These are phyloP conservation scores for Sebastes trivittatus DNA, from an alignment of 2,797 vertebrate genomes.

Conservation along the genomic window DNA sequence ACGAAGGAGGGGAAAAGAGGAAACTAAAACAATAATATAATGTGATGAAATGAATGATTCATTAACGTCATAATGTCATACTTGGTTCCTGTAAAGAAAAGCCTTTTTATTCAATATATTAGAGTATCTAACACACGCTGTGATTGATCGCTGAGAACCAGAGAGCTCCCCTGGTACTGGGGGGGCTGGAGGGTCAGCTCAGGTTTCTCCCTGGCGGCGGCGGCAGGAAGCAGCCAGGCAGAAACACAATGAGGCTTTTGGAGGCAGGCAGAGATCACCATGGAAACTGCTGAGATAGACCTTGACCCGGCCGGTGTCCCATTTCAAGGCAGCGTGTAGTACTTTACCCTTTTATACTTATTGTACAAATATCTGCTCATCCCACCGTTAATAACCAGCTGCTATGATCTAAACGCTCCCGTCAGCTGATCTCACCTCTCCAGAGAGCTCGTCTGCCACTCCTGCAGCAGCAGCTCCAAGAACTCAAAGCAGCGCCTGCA, in stretches of 20 bases:
- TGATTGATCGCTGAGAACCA: slow-evolving; percentile 38
- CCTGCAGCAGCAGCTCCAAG: slow-evolving; percentile 91
- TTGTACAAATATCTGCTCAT: neutral
- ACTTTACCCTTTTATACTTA: neutral
- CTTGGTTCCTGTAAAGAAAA: too few relatives aligned
- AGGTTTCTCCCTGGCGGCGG: slow-evolving; percentile 46
- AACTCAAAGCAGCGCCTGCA: slow-evolving; percentile 91
- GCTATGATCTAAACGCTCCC: too few relatives aligned
- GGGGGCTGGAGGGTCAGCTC: slow-evolving; percentile 23
- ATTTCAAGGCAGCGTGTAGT: slow-evolving; percentile 6
- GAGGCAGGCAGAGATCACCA: slow-evolving; percentile 48
- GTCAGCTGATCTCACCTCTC: slow-evolving; percentile 84
- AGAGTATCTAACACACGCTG: neutral
- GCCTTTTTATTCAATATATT: neutral
- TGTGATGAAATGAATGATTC: too few relatives aligned
- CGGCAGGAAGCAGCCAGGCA: slow-evolving; percentile 33
- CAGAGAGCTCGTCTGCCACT: slow-evolving; percentile 92
- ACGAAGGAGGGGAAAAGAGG: neutral
- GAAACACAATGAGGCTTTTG: slow-evolving; percentile 48
- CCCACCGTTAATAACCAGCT: too few relatives aligned
- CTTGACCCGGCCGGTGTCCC: slow-evolving; percentile 25
- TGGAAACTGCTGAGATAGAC: slow-evolving; percentile 48
- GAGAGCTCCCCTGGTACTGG: slow-evolving; percentile 36
- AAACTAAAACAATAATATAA: too few relatives aligned
- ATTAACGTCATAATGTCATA: too few relatives aligned